A percentile compares a stretch with the other conserved stretches of the same genome.
phyloP scores from a whole-genome alignment of 2,888 invertebrate genomes.

The Amphiduros pacificus region DNA sequence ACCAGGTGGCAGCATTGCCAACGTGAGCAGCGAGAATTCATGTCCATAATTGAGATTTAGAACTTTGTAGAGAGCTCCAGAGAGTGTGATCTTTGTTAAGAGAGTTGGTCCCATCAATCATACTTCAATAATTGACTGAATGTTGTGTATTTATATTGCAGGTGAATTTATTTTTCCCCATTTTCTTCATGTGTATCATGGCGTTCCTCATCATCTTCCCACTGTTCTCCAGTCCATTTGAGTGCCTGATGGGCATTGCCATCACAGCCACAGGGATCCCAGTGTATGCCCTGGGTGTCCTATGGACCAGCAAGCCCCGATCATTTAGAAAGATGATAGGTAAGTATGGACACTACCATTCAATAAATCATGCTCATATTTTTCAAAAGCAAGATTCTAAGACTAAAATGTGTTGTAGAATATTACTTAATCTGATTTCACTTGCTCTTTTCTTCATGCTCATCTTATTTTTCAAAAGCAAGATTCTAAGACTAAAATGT shows the following conservation, averaged over 20 bases:
- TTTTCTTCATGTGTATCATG: conserved; percentile 51
- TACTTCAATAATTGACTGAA: too few species aligned
- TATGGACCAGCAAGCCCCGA: conserved; percentile 58
- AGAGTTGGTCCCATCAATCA: too few species aligned
- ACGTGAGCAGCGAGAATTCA: too few species aligned
- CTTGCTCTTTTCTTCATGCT: not conserved
- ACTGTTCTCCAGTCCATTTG: conserved; percentile 48
- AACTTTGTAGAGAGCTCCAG: too few species aligned
- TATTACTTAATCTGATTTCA: not conserved
- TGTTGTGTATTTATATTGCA: too few species aligned
- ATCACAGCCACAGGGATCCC: conserved; percentile 66
- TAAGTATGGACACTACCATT: too few species aligned
- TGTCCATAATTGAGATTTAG: too few species aligned
- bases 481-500: not conserved
- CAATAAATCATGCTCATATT: not conserved
- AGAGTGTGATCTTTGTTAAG: too few species aligned
- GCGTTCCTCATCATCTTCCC: conserved; percentile 51
- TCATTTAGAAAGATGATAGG: conserved; percentile 36
- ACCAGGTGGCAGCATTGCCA: too few species aligned
- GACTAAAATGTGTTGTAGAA: too few species aligned
- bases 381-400: not conserved
- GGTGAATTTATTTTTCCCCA: conserved; percentile 50
- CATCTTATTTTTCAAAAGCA: not conserved
- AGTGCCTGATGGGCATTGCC: conserved; percentile 49
- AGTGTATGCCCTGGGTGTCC: conserved; percentile 70